phyloP scores from a whole-genome alignment of 2,113 vertebrate species.

The Oncorhynchus keta region DNA sequence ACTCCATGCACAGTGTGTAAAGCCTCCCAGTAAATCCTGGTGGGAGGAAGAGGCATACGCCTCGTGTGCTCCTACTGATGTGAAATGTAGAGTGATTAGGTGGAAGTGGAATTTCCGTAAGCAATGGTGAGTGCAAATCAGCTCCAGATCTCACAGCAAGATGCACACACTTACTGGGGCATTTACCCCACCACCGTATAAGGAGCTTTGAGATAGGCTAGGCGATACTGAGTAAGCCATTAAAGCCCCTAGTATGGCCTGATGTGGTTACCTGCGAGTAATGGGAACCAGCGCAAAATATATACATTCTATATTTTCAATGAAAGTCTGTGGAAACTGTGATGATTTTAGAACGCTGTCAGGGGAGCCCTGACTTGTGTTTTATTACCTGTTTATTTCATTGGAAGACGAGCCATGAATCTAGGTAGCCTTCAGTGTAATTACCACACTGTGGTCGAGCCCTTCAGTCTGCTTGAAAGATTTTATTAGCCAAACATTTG shows the following conservation, averaged over 20 bases:
- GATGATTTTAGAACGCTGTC: slow-evolving; percentile 71
- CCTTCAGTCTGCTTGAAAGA: slow-evolving; percentile 64
- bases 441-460: slow-evolving; percentile 61
- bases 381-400: slow-evolving; percentile 78
- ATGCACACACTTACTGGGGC: slow-evolving; percentile 45
- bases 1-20: slow-evolving; percentile 25
- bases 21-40: slow-evolving; percentile 48
- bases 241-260: slow-evolving; percentile 49
- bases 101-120: slow-evolving; percentile 70
- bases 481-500: slow-evolving; percentile 75
- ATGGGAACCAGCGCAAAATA: slow-evolving; percentile 51
- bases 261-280: slow-evolving; percentile 55
- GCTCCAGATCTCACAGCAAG: slow-evolving; percentile 63
- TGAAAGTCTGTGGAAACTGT: slow-evolving; percentile 70
- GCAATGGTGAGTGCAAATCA: slow-evolving; percentile 60
- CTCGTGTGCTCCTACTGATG: slow-evolving; percentile 63
- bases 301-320: slow-evolving; percentile 67
- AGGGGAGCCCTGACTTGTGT: slow-evolving; percentile 59
- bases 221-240: slow-evolving; percentile 66
- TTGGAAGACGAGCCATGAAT: slow-evolving; percentile 70
- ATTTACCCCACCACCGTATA: slow-evolving; percentile 26
- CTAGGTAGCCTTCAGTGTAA: slow-evolving; percentile 68
- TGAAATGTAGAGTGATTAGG: slow-evolving; percentile 73
- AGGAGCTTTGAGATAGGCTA: slow-evolving; percentile 45
- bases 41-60: slow-evolving; percentile 52